phyloP scores from a whole-genome alignment of 2,113 vertebrate species.

The Bettongia penicillata region DNA sequence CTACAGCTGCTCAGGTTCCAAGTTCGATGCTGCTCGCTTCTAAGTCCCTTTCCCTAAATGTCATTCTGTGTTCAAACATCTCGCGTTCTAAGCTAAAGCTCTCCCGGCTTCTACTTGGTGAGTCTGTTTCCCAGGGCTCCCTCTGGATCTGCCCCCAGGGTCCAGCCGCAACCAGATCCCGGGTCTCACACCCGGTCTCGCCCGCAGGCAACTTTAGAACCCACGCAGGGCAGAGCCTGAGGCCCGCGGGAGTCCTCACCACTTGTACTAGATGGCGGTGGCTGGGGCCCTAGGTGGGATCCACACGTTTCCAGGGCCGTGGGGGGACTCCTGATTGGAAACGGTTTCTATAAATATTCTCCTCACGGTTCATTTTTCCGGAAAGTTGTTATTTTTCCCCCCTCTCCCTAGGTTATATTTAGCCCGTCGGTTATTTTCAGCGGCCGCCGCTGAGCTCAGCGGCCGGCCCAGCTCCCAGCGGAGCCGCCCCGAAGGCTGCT shows the following conservation, averaged over 20 bases:
- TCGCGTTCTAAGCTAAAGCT: background rate
- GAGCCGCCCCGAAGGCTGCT: background rate
- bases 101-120: background rate
- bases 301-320: background rate
- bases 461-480: background rate
- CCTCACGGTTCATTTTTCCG: conserved; percentile 4
- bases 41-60: too few relatives aligned
- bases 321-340: conserved; percentile 12
- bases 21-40: too few relatives aligned
- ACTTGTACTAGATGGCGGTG: background rate
- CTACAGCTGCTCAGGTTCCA: background rate
- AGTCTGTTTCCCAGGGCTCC: background rate
- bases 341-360: conserved; percentile 16
- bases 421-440: background rate
- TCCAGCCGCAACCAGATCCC: background rate
- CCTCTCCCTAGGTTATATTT: background rate
- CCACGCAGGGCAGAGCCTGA: background rate
- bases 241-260: background rate
- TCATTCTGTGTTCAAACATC: too few relatives aligned
- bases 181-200: background rate
- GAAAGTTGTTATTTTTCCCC: conserved; percentile 4
- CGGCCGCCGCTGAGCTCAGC: background rate
- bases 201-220: background rate
- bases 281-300: background rate
- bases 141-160: background rate